Conservation (phyloP, 2,888 invertebrate genomes). For the Rugalucina vietnamica region DNA sequence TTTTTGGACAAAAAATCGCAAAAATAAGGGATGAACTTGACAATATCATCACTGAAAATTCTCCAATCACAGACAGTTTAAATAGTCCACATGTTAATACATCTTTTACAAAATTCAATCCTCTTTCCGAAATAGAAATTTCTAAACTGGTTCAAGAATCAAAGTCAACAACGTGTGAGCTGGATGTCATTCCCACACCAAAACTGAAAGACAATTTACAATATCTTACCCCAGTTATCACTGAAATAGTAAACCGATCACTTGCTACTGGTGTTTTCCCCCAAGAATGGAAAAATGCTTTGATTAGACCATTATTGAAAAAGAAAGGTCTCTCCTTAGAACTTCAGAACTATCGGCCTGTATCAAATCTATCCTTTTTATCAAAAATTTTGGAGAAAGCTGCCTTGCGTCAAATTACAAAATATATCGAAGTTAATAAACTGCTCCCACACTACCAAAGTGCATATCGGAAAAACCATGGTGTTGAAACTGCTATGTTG, state of each 20-base stretch:
- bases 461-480: conserved; percentile 42
- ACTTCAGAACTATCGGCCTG: conserved; percentile 40
- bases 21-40: conserved; percentile 27
- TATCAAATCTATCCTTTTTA: conserved; percentile 41
- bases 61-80: neutral
- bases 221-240: conserved; percentile 22
- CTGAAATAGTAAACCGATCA: conserved; percentile 35
- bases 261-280: conserved; percentile 37
- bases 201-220: conserved; percentile 34
- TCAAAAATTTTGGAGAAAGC: conserved; percentile 46
- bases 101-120: conserved; percentile 8
- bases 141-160: conserved; percentile 27
- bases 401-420: conserved; percentile 28
- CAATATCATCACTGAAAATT: conserved; percentile 11
- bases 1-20: conserved; percentile 28
- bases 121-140: conserved; percentile 23
- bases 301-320: conserved; percentile 38
- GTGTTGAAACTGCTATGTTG: conserved; percentile 44
- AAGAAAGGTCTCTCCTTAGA: conserved; percentile 41
- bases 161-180: conserved; percentile 36
- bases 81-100: neutral
- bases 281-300: conserved; percentile 37
- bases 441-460: conserved; percentile 45
- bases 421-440: conserved; percentile 31
- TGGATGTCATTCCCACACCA: conserved; percentile 25